Percentiles rank a stretch among this genome's conserved stretches.
Evolutionary conservation across 1,140 invertebrate species (phyloP).

Genomic region (Macrobrachium rosenbergii): DNA sequence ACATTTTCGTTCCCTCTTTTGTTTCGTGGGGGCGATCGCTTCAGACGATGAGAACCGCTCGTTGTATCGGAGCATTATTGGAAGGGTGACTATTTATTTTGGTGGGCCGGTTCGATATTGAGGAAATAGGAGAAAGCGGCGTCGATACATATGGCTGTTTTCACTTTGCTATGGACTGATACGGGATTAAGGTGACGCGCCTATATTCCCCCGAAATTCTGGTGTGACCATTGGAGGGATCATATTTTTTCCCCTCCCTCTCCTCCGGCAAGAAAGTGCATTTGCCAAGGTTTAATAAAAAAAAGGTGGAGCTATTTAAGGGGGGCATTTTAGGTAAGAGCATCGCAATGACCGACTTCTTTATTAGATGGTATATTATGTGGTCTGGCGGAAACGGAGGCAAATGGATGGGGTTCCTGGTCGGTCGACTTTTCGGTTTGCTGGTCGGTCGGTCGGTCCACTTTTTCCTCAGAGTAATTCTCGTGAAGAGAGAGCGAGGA

Average conservation of each 20-base stretch:
- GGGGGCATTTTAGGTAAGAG: conserved; percentile 6
- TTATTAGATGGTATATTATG: too few species aligned
- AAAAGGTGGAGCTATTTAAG: neutral
- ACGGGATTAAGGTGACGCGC: conserved; percentile 22
- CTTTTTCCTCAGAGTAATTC: too few species aligned
- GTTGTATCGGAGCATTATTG: neutral
- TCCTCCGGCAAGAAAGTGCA: neutral
- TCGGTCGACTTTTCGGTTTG: too few species aligned
- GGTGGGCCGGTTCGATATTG: neutral
- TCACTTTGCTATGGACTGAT: conserved; percentile 47
- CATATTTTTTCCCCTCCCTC: conserved; percentile 3
- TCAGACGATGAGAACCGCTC: neutral
- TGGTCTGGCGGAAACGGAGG: too few species aligned
- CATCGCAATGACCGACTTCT: too few species aligned
- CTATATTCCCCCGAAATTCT: conserved; percentile 16
- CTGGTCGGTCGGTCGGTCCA: too few species aligned
- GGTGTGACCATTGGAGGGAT: conserved; percentile 7
- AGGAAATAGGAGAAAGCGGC: conserved; percentile 5
- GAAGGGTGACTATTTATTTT: conserved; percentile 15
- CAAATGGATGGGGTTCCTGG: too few species aligned
- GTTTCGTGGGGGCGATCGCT: conserved; percentile 2
- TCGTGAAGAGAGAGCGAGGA: neutral
- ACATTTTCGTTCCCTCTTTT: conserved; percentile 6
- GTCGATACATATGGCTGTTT: conserved; percentile 33
- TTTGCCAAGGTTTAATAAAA: neutral